phyloP scores from a whole-genome alignment of 2,113 vertebrate genomes.

The Labrus mixtus region DNA sequence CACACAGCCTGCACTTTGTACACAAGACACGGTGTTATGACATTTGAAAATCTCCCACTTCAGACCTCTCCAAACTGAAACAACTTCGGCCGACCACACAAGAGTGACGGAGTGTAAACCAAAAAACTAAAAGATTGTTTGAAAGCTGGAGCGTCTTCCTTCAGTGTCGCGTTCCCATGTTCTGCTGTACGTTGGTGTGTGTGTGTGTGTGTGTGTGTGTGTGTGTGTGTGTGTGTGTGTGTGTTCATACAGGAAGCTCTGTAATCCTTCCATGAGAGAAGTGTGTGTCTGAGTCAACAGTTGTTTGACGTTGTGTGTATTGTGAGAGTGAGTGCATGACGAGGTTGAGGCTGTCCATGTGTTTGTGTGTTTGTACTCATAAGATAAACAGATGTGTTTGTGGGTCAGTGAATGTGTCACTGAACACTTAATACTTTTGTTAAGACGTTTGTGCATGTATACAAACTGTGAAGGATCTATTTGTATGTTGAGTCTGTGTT shows the following conservation, averaged over 20 bases:
- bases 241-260: constrained; percentile 15
- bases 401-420: constrained; percentile 3
- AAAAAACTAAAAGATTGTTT: not conserved
- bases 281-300: constrained; percentile 35
- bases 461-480: not conserved
- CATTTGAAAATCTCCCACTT: constrained; percentile 17
- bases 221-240: not conserved
- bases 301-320: constrained; percentile 14
- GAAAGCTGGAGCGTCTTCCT: constrained; percentile 6
- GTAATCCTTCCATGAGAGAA: not conserved
- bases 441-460: not conserved
- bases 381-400: constrained; percentile 12
- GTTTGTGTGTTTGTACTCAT: constrained; percentile 26
- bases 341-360: not conserved
- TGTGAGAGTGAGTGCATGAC: constrained; percentile 20
- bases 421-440: constrained; percentile 11
- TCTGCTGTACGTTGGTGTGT: not conserved
- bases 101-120: not conserved
- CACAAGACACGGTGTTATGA: constrained; percentile 10
- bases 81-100: constrained; percentile 1
- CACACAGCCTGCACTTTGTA: not conserved
- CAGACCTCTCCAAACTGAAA: not conserved
- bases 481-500: not conserved
- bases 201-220: not conserved
- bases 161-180: constrained; percentile 59